A percentile compares a stretch with the other conserved stretches of the same genome.
Conservation (phyloP, 2,113 vertebrate genomes). For the Bambusicola thoracicus region DNA sequence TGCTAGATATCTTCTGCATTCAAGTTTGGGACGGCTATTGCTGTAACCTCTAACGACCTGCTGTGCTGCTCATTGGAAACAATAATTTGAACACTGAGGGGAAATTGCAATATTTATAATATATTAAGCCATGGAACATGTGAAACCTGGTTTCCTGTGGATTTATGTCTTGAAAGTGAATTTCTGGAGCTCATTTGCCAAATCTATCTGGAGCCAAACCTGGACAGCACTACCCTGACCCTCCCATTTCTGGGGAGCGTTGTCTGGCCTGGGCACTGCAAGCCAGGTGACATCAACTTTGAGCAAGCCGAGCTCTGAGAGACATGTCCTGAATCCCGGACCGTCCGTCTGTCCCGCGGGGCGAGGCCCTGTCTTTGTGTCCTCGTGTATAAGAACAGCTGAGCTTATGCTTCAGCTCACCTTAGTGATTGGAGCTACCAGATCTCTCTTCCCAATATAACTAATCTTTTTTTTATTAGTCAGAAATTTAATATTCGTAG, state of each 20-base stretch:
- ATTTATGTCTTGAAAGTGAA: slow-evolving; percentile 31
- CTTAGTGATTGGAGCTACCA: not conserved
- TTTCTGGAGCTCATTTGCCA: slow-evolving; percentile 32
- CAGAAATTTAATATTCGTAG: not conserved
- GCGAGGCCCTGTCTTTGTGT: not conserved
- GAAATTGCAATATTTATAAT: slow-evolving; percentile 36
- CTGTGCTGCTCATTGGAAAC: not conserved
- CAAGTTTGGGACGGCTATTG: not conserved
- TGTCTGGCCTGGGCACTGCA: not conserved
- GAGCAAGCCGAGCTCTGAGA: not conserved
- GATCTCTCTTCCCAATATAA: not conserved
- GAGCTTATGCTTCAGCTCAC: not conserved
- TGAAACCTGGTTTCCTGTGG: slow-evolving; percentile 47
- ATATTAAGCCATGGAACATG: slow-evolving; percentile 29
- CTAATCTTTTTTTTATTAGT: not conserved
- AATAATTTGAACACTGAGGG: not conserved
- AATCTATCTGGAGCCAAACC: not conserved
- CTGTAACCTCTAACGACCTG: not conserved
- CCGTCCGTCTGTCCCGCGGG: not conserved
- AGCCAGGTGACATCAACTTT: not conserved
- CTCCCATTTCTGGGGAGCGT: not conserved
- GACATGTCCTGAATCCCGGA: not conserved
- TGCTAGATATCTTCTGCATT: not conserved
- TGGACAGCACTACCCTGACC: slow-evolving; percentile 6
- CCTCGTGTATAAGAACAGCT: not conserved